Percentiles rank a stretch among this genome's conserved stretches.
phyloP scores from a whole-genome alignment of 2,888 invertebrate species.

The Drosophila austrosaltans region DNA sequence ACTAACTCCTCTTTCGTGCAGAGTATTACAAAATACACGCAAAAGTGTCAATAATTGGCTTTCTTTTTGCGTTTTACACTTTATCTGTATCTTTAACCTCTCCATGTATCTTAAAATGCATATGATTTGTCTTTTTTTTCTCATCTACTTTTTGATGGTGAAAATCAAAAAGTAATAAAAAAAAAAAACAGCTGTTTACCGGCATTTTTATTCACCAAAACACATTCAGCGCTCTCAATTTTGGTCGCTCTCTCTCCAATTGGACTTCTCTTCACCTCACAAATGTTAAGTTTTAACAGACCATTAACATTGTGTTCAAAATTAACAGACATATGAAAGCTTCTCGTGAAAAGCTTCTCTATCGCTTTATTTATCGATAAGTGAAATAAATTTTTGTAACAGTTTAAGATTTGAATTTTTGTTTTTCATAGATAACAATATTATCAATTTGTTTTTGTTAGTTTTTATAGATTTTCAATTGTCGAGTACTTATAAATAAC shows the following conservation, averaged over 20 bases:
- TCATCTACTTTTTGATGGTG: not conserved
- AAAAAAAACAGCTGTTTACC: slow-evolving; percentile 13
- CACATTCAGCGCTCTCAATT: slow-evolving; percentile 4
- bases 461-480: slow-evolving; percentile 1
- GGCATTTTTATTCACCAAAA: slow-evolving; percentile 27
- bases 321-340: not conserved
- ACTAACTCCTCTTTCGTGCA: too few species aligned
- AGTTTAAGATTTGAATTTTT: slow-evolving; percentile 3
- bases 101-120: too few species aligned
- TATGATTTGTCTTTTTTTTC: slow-evolving; percentile 11
- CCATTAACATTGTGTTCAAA: not conserved
- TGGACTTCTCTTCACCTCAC: not conserved
- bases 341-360: not conserved
- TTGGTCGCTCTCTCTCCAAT: not conserved
- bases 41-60: too few species aligned
- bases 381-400: not conserved
- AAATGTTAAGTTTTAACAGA: not conserved
- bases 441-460: slow-evolving; percentile 3
- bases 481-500: not conserved
- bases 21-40: too few species aligned
- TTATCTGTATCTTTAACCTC: too few species aligned
- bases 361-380: not conserved
- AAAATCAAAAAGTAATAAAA: not conserved
- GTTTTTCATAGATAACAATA: not conserved
- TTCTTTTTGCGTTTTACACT: too few species aligned